Evolutionary conservation across 2,888 invertebrate species (phyloP), one percentile per base, ranked within the genome.

Genomic region (Agrochola litura): DNA sequence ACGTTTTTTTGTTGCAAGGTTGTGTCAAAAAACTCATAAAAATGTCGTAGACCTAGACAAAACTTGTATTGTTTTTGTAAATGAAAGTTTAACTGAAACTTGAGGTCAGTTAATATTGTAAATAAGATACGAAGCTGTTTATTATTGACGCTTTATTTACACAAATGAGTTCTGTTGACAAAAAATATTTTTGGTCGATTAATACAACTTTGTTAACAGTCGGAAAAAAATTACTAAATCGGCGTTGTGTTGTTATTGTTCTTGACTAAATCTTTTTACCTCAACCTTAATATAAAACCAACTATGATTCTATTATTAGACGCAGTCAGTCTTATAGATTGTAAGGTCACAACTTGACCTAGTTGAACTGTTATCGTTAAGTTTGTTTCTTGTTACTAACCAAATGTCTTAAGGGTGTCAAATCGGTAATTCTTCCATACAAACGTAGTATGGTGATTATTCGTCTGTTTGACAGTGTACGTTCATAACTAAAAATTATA

Each of bases 11-110:
- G 43, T 61, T 14, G 54, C 82, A 73, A 79, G 69, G 74, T 41
- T 73, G 70, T 19, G 81, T 79, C 69, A 83, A 82, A 16, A 49
- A 83, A 79, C 74, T 82, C 83, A 60, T 74, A 71, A 79, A 72
- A 41, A 52, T 54, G 60, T 54, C 63, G 30, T 8, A 30, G 70
- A 79, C 54, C 66, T 58, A 77, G 56, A 60, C 58, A 52, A 43
- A 65, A 63, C 56, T 49, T 30, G 6, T 56, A 73, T 61, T 73
- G 54, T 63, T 66, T 74, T 81, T 68, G 6, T 74, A 37, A 37
- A n/a, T 69, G 54, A 69, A 60, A 81, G 60, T 69, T 12, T 19
- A 19, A 43, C 10, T 56, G 6, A n/a, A 30, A 58, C 58, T 68
- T 52, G 58, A 76, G 63, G 76, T 64, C 76, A 68, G 2, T 8